Conservation (phyloP, 2,797 vertebrate genomes). For the Typhlichthys eigenmanni region DNA sequence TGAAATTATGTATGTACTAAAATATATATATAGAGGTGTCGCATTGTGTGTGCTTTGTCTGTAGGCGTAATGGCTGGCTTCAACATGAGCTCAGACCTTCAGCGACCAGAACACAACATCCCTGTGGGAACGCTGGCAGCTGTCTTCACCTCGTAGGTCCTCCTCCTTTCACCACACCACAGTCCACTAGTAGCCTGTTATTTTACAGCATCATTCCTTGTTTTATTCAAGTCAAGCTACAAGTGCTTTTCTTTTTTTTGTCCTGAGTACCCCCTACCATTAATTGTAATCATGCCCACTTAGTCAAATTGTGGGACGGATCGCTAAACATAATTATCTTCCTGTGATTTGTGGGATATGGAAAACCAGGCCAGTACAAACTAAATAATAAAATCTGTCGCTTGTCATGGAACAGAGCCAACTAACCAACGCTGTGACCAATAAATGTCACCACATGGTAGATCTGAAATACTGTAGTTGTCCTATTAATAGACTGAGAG, state of each 20-base stretch:
- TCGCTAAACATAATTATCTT: too few species aligned
- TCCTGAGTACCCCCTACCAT: too few species aligned
- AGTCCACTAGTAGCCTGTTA: background rate
- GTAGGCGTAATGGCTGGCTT: constrained; percentile 98
- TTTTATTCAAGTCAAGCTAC: too few species aligned
- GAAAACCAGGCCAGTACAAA: too few species aligned
- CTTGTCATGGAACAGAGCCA: constrained; percentile 14
- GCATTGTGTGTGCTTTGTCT: constrained; percentile 30
- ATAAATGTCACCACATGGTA: constrained; percentile 9
- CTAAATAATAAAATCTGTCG: background rate
- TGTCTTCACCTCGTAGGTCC: constrained; percentile 91
- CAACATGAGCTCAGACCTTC: constrained; percentile 98
- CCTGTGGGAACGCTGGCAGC: constrained; percentile 94
- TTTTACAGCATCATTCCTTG: too few species aligned
- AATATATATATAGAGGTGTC: constrained; percentile 23
- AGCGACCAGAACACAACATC: constrained; percentile 87
- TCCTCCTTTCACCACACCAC: constrained; percentile 4
- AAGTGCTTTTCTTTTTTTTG: too few species aligned
- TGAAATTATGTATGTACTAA: background rate
- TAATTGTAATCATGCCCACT: too few species aligned
- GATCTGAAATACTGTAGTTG: constrained; percentile 19
- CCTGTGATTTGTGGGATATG: too few species aligned
- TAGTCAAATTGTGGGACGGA: too few species aligned
- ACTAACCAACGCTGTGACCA: constrained; percentile 6
- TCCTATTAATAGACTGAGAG: constrained; percentile 40